Base-by-base conservation (phyloP, 2,888 invertebrate genomes). In the Chalcis sispes region DNA sequence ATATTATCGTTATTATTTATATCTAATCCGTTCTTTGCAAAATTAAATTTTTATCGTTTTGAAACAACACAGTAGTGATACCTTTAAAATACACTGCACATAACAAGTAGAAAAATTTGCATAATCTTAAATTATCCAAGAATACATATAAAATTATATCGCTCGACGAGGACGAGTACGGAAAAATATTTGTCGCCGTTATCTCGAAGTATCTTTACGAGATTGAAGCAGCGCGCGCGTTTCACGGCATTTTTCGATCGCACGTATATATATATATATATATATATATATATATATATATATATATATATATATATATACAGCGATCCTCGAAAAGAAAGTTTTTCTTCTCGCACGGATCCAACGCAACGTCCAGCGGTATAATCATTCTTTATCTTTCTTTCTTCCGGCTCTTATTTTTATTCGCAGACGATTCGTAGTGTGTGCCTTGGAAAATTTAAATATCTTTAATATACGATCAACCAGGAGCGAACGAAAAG, bases 111-210 rank as follows among this genome's bases (percentile, higher is more conserved):
- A n/a, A n/a, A n/a, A n/a, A n/a, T n/a, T n/a, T n/a, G 54, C 27
- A 42, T 7, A 10, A 54, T 13, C 15, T n/a, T 3, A 23, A 10
- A 29, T 29, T 2, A 8, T 5, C 2, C 27, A 54, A 59, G 36
- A 59, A 32, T 13, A 40, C 36, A 13, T 23, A 59, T 2, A 59
- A n/a, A n/a, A n/a, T n/a, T n/a, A n/a, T n/a, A n/a, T n/a, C n/a
- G n/a, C n/a, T n/a, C n/a, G n/a, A n/a, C n/a, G n/a, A n/a, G 32
- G 8, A 20, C 42, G 7, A 7, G 13, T 13, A 46, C 8, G 25
- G 13, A 52, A 65, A 65, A 65, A 52, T 65, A 52, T 65, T 65
- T 65, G 52, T 65, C 52, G n/a, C 23, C 65, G 25, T 65, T 52
- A 65, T 52, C 48, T 50, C 18, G 27, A 20, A 42, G n/a, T n/a